Evolutionary conservation across 2,888 invertebrate species (phyloP).

Genomic region (Tenthredo livida): DNA sequence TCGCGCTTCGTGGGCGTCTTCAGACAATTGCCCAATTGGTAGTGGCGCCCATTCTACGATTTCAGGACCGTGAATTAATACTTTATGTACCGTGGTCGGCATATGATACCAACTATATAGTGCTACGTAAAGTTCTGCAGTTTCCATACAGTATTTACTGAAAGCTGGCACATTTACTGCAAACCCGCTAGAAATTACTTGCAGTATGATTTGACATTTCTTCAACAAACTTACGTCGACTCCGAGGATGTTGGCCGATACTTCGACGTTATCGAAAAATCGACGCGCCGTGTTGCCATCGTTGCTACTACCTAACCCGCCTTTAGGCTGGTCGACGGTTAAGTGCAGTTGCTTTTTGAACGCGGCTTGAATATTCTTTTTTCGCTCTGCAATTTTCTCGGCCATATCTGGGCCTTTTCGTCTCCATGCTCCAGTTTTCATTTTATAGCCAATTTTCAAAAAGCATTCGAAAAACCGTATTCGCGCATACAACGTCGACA

Average conservation of each 20-base stretch:
- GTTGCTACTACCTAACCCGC: slow-evolving; percentile 46
- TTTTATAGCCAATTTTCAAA: slow-evolving; percentile 66
- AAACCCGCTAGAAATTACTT: slow-evolving; percentile 56
- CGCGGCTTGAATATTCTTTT: slow-evolving; percentile 45
- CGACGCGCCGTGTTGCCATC: slow-evolving; percentile 42
- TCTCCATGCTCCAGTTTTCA: slow-evolving; percentile 66
- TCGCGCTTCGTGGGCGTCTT: slow-evolving; percentile 59
- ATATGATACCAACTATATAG: slow-evolving; percentile 63
- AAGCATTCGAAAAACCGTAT: slow-evolving; percentile 69
- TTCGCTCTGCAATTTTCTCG: slow-evolving; percentile 53
- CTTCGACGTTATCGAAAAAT: slow-evolving; percentile 45
- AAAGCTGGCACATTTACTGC: slow-evolving; percentile 57
- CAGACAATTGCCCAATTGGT: slow-evolving; percentile 57
- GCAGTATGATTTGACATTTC: slow-evolving; percentile 56
- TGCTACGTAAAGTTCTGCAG: slow-evolving; percentile 58
- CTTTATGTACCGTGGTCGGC: slow-evolving; percentile 61
- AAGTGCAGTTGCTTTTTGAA: slow-evolving; percentile 38
- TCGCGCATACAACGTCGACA: slow-evolving; percentile 68
- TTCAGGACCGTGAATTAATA: slow-evolving; percentile 60
- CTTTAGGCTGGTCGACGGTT: slow-evolving; percentile 39
- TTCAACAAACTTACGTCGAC: slow-evolving; percentile 55
- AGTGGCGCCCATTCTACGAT: slow-evolving; percentile 56
- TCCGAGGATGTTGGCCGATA: slow-evolving; percentile 34
- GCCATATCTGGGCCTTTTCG: too few species aligned
- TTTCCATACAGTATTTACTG: slow-evolving; percentile 55